Conservation (phyloP, 1,140 invertebrate species). For the Bombus impatiens region DNA sequence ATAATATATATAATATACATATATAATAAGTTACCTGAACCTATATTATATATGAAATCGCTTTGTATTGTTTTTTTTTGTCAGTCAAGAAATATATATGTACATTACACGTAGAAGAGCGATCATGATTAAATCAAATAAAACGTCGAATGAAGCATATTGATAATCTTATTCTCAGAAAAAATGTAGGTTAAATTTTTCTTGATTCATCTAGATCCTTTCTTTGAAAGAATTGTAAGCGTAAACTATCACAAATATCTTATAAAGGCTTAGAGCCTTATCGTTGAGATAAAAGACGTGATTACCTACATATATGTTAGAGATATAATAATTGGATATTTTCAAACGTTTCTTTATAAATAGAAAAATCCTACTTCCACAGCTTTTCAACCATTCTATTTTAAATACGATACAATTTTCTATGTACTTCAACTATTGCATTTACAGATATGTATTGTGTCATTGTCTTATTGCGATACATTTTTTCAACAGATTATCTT, state of each 20-base stretch:
- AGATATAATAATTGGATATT: constrained; percentile 10
- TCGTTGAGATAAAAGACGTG: constrained; percentile 22
- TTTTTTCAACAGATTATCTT: too few species aligned
- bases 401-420: too few species aligned
- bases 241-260: neutral
- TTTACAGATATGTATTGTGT: too few species aligned
- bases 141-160: neutral
- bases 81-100: neutral
- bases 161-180: neutral
- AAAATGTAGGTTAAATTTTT: neutral
- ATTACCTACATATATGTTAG: neutral
- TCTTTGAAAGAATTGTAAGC: neutral
- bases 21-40: too few species aligned
- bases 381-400: neutral
- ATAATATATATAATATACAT: too few species aligned
- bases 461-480: too few species aligned
- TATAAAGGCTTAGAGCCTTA: neutral
- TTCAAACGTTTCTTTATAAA: neutral
- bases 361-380: neutral
- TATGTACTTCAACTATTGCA: too few species aligned
- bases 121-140: neutral
- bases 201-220: neutral
- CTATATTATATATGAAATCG: too few species aligned
- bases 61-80: too few species aligned
- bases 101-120: neutral